Percentiles rank a stretch among this genome's conserved stretches.
These are phyloP conservation scores for Hesperophylax magnus DNA, from an alignment of 1,140 invertebrate species.

Conservation along the genomic window DNA sequence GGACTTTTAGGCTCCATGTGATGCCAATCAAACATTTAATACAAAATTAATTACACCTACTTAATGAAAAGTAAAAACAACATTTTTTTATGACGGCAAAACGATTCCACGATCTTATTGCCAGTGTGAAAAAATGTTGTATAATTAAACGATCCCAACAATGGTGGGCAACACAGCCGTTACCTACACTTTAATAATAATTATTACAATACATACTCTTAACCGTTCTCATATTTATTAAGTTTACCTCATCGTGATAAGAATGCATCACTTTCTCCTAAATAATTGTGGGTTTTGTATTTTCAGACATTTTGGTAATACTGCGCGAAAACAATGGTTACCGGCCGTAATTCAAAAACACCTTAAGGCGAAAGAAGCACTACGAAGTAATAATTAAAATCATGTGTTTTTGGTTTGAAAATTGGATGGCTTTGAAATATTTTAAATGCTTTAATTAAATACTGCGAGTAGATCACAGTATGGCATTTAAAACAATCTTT, in stretches of 20 bases:
- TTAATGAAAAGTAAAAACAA: conserved; percentile 35
- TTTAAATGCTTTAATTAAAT: too few species aligned
- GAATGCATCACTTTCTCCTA: conserved; percentile 19
- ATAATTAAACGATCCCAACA: conserved; percentile 12
- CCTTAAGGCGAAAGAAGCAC: background rate
- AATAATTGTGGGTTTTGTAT: background rate
- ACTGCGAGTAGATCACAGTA: too few species aligned
- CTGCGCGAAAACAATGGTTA: background rate
- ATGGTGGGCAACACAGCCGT: conserved; percentile 14
- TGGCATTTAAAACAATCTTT: too few species aligned
- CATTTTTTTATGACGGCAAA: conserved; percentile 7
- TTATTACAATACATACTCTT: conserved; percentile 15
- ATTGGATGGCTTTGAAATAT: too few species aligned
- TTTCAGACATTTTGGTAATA: background rate
- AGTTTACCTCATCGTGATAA: conserved; percentile 14
- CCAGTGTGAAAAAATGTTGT: background rate
- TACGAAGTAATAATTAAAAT: too few species aligned
- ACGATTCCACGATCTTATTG: conserved; percentile 17
- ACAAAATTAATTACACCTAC: background rate
- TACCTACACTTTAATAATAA: background rate
- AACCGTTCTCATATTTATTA: conserved; percentile 24
- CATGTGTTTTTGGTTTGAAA: too few species aligned
- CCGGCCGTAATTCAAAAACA: background rate
- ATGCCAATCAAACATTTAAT: too few species aligned
- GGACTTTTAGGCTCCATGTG: background rate